Evolutionary conservation across 2,888 invertebrate genomes (phyloP).

Genomic region (Anthrax anthrax): DNA sequence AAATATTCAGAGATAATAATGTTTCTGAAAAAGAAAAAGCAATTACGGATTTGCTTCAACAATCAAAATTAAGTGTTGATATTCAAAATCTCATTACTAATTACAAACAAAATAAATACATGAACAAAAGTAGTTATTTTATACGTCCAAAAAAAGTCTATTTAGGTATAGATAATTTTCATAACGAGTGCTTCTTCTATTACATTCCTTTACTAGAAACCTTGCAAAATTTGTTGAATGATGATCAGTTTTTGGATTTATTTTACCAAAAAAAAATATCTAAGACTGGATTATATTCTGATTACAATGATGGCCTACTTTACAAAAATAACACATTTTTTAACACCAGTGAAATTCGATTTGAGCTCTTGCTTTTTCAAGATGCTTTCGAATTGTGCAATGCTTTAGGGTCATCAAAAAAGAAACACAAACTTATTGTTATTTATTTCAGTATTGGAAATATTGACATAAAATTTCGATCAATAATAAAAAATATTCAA

Average conservation of each 20-base stretch:
- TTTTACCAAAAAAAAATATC: not conserved
- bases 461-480: conserved; percentile 15
- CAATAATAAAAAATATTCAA: conserved; percentile 16
- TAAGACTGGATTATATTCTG: not conserved
- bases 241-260: too few relatives aligned
- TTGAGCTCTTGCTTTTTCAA: conserved; percentile 18
- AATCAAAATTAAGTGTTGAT: not conserved
- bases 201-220: conserved; percentile 8
- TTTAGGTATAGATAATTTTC: conserved; percentile 4
- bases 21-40: too few relatives aligned
- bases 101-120: not conserved
- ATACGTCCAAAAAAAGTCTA: conserved; percentile 1
- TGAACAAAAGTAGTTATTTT: not conserved
- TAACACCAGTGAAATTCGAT: conserved; percentile 1
- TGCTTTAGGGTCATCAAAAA: conserved; percentile 18
- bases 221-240: conserved; percentile 2
- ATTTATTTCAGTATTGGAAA: conserved; percentile 20
- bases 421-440: conserved; percentile 19
- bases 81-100: not conserved
- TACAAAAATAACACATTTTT: conserved; percentile 11
- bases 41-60: too few relatives aligned
- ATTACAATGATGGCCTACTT: conserved; percentile 7
- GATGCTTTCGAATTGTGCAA: conserved; percentile 21
- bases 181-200: conserved; percentile 6
- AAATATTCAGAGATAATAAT: too few relatives aligned